Conservation (phyloP, 2,113 vertebrate species). For the Prietella phreatophila region DNA sequence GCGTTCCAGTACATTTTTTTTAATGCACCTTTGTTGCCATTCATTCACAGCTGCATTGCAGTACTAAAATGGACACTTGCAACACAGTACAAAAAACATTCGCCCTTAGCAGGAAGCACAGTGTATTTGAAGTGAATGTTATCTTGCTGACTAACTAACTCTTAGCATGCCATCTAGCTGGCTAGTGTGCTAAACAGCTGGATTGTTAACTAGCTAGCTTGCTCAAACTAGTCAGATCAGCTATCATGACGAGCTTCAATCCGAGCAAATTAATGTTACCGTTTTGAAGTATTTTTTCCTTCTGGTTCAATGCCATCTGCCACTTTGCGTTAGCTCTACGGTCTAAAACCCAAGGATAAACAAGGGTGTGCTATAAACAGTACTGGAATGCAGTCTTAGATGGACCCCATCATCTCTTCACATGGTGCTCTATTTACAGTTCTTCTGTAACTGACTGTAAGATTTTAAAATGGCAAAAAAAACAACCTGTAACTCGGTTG, state of each 20-base stretch:
- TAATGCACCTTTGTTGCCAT: not conserved
- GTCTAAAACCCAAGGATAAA: not conserved
- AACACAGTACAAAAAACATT: not conserved
- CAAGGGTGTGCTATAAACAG: not conserved
- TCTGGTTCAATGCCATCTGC: not conserved
- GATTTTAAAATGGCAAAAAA: not conserved
- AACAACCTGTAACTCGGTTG: not conserved
- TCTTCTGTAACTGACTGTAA: not conserved
- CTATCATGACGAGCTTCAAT: not conserved
- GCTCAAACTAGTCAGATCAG: not conserved
- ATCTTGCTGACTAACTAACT: not conserved
- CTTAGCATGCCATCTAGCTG: not conserved
- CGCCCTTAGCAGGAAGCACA: not conserved
- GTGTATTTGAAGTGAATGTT: not conserved
- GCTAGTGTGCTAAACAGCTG: not conserved
- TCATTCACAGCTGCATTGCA: not conserved
- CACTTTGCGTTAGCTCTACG: not conserved
- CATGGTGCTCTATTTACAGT: conserved; percentile 13
- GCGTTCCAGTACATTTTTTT: not conserved
- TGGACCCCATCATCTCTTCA: not conserved
- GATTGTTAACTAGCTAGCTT: not conserved
- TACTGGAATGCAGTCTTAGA: conserved; percentile 5
- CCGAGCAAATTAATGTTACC: not conserved
- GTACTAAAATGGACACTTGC: not conserved
- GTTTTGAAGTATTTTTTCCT: not conserved